These are phyloP conservation scores for Geotrupes spiniger DNA, from an alignment of 2,888 invertebrate species.

Conservation along the genomic window DNA sequence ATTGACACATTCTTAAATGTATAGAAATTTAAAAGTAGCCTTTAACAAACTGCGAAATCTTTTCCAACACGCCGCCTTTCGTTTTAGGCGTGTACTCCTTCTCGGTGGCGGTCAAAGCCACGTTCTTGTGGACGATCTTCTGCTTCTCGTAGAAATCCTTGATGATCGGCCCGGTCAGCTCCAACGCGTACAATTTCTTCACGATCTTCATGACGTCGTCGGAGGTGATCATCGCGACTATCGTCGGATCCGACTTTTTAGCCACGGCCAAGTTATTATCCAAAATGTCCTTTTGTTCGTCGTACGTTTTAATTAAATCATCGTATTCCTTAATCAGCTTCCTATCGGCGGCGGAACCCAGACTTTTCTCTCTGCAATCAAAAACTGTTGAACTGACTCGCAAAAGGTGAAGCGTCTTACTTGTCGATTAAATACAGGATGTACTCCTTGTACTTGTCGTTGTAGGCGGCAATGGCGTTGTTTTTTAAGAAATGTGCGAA, in stretches of 20 bases:
- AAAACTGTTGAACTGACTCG: too few species aligned
- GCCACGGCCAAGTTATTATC: slow-evolving; percentile 25
- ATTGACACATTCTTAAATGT: too few species aligned
- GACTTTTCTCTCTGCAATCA: slow-evolving; percentile 33
- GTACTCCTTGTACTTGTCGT: slow-evolving; percentile 41
- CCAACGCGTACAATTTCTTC: slow-evolving; percentile 33
- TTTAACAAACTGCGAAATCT: too few species aligned
- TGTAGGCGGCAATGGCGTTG: slow-evolving; percentile 42
- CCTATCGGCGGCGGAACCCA: slow-evolving; percentile 29
- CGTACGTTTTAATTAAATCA: slow-evolving; percentile 33
- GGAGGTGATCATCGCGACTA: slow-evolving; percentile 23
- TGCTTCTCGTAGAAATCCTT: slow-evolving; percentile 36
- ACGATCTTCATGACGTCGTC: slow-evolving; percentile 31
- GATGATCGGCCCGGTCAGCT: slow-evolving; percentile 37
- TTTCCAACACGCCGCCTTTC: too few species aligned
- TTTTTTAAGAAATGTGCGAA: slow-evolving; percentile 43
- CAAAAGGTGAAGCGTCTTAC: too few species aligned
- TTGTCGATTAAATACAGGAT: slow-evolving; percentile 39
- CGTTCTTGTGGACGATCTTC: background rate
- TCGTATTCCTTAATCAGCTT: slow-evolving; percentile 30
- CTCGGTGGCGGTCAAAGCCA: background rate
- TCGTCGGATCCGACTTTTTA: background rate
- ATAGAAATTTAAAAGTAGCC: too few species aligned
- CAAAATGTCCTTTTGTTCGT: slow-evolving; percentile 33
- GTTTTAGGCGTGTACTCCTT: background rate